phyloP scores from a whole-genome alignment of 2,113 vertebrate genomes.

The Alethe diademata region DNA sequence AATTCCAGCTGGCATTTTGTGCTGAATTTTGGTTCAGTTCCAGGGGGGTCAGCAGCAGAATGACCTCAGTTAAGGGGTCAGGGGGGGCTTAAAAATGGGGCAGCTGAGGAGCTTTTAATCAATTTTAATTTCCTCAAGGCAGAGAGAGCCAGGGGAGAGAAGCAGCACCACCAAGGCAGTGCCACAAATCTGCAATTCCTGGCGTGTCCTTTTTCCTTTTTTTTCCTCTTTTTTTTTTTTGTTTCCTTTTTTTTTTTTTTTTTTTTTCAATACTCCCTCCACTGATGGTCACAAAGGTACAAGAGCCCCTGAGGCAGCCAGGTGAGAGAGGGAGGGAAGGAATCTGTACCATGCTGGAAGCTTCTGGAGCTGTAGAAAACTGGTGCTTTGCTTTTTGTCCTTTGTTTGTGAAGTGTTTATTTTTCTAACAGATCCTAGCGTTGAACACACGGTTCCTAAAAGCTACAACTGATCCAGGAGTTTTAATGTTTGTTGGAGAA shows the following conservation, averaged over 20 bases:
- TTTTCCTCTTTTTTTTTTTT: fast-evolving
- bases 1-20: not conserved
- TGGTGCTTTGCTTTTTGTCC: conserved; percentile 53
- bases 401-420: conserved; percentile 55
- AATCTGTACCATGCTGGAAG: conserved; percentile 39
- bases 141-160: not conserved
- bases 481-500: not conserved
- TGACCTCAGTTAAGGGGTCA: not conserved
- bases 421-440: conserved; percentile 62
- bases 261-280: not conserved
- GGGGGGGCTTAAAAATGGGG: not conserved
- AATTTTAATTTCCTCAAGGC: not conserved
- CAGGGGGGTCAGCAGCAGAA: not conserved
- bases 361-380: conserved; percentile 64
- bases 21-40: not conserved
- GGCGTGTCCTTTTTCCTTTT: not conserved
- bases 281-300: not conserved
- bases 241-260: too few species aligned
- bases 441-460: conserved; percentile 38
- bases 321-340: not conserved
- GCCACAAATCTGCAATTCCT: not conserved
- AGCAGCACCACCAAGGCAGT: not conserved
- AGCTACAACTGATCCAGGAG: not conserved
- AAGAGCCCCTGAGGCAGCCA: conserved; percentile 1
- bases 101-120: not conserved